Percentiles rank a stretch among this genome's conserved stretches.
phyloP scores from a whole-genome alignment of 2,888 invertebrate species.

The Drosophila flavopinicola region DNA sequence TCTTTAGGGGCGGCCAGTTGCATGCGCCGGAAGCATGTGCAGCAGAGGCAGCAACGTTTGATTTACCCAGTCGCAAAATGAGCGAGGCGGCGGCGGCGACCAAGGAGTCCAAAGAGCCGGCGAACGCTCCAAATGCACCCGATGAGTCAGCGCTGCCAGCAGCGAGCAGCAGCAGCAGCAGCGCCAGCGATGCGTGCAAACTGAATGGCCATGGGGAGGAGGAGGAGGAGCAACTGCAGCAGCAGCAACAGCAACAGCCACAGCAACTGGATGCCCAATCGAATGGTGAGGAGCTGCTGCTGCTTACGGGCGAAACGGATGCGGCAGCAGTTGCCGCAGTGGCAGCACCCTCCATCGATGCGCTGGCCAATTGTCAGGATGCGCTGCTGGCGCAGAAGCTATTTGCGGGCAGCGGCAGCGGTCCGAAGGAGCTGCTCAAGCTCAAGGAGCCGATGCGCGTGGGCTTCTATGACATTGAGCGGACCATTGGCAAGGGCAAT shows the following conservation, averaged over 20 bases:
- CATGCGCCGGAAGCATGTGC: slow-evolving; percentile 65
- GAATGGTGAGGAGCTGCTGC: slow-evolving; percentile 10
- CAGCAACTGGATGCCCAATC: slow-evolving; percentile 3
- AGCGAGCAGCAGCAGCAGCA: not conserved
- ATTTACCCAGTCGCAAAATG: too few species aligned
- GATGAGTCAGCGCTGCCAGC: too few species aligned
- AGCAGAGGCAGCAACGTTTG: slow-evolving; percentile 11
- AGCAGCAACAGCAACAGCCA: not conserved
- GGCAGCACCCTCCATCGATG: slow-evolving; percentile 62
- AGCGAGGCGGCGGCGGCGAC: too few species aligned
- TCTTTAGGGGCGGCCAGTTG: slow-evolving; percentile 43
- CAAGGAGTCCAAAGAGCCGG: too few species aligned
- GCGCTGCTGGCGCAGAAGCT: slow-evolving; percentile 61
- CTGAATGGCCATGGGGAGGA: too few species aligned
- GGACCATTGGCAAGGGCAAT: slow-evolving; percentile 99
- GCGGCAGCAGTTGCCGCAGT: slow-evolving; percentile 10
- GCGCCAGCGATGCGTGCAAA: not conserved
- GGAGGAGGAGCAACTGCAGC: not conserved
- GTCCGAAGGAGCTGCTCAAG: slow-evolving; percentile 70
- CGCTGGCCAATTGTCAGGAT: slow-evolving; percentile 68
- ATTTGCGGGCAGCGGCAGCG: slow-evolving; percentile 54
- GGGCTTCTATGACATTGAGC: slow-evolving; percentile 98
- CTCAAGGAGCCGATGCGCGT: slow-evolving; percentile 91
- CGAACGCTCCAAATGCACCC: too few species aligned
- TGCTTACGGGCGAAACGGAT: too few species aligned